These are phyloP conservation scores for Acholoe squamosa DNA, from an alignment of 2,888 invertebrate species.

Conservation along the genomic window DNA sequence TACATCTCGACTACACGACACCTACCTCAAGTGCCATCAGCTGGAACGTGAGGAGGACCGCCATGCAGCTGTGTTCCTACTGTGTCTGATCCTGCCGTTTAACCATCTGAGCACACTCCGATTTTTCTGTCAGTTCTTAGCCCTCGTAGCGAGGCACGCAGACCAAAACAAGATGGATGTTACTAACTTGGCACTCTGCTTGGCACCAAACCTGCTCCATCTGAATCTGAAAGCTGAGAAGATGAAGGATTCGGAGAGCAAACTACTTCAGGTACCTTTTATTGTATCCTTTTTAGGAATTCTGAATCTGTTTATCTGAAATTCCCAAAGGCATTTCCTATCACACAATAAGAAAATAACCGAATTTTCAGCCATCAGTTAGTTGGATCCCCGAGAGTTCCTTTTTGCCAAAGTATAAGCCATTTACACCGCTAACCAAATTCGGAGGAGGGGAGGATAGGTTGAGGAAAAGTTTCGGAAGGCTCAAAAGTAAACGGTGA, in stretches of 20 bases:
- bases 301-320: too few relatives aligned
- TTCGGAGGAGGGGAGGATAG: too few relatives aligned
- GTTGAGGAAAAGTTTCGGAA: too few relatives aligned
- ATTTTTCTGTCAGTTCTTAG: conserved; percentile 90
- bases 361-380: too few relatives aligned
- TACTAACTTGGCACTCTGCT: conserved; percentile 92
- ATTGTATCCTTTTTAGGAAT: too few relatives aligned
- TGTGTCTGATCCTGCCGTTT: conserved; percentile 89
- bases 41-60: conserved; percentile 77
- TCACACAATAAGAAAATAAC: too few relatives aligned
- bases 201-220: conserved; percentile 94
- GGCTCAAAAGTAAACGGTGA: too few relatives aligned
- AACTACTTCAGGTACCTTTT: conserved; percentile 69
- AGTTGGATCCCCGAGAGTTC: too few relatives aligned
- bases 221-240: conserved; percentile 83
- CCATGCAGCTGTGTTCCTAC: conserved; percentile 87
- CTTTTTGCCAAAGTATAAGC: too few relatives aligned
- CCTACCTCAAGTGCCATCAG: conserved; percentile 86
- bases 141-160: conserved; percentile 88
- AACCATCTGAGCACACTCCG: conserved; percentile 91
- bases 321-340: too few relatives aligned
- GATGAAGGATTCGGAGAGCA: conserved; percentile 78
- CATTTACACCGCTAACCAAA: too few relatives aligned
- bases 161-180: conserved; percentile 92
- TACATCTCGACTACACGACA: conserved; percentile 89